These are phyloP conservation scores for Odontamblyopus lacepedii DNA, from an alignment of 2,797 vertebrate species.

Conservation along the genomic window DNA sequence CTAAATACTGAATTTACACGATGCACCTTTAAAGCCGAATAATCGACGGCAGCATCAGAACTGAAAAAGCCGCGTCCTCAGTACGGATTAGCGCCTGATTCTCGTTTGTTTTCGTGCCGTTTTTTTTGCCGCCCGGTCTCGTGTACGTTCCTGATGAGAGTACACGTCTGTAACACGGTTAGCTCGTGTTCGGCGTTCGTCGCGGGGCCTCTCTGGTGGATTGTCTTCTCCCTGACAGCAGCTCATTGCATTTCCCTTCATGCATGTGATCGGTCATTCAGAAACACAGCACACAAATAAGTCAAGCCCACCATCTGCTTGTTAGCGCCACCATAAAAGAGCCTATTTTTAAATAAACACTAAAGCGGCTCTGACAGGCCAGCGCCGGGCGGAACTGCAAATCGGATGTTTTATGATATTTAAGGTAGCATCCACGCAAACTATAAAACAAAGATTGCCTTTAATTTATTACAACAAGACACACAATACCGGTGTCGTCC, in stretches of 20 bases:
- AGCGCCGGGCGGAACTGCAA: constrained; percentile 96
- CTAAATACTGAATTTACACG: too few relatives aligned
- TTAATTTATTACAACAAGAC: constrained; percentile 99
- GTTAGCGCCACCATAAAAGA: constrained; percentile 99
- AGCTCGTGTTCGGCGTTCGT: constrained; percentile 71
- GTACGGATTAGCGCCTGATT: too few relatives aligned
- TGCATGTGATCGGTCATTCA: constrained; percentile 99
- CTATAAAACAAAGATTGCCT: constrained; percentile 94
- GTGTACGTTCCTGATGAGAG: constrained; percentile 23
- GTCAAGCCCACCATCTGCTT: constrained; percentile 99
- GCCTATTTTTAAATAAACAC: constrained; percentile 97
- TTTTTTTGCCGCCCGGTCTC: too few relatives aligned
- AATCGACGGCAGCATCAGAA: too few relatives aligned
- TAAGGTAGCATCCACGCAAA: constrained; percentile 90
- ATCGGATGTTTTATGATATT: constrained; percentile 97
- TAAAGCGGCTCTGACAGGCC: constrained; percentile 96
- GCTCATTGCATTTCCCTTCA: constrained; percentile 99
- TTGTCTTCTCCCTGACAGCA: constrained; percentile 96
- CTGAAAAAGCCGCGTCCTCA: too few relatives aligned
- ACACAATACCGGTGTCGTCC: constrained; percentile 98
- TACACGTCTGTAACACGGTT: constrained; percentile 8
- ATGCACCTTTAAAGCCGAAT: too few relatives aligned
- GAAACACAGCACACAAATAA: constrained; percentile 99
- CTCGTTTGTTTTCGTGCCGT: too few relatives aligned
- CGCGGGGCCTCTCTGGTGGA: constrained; percentile 84